Evolutionary conservation across 2,113 vertebrate genomes (phyloP), one percentile per base, ranked within the genome.

Genomic region (Dipodomys stephensi): DNA sequence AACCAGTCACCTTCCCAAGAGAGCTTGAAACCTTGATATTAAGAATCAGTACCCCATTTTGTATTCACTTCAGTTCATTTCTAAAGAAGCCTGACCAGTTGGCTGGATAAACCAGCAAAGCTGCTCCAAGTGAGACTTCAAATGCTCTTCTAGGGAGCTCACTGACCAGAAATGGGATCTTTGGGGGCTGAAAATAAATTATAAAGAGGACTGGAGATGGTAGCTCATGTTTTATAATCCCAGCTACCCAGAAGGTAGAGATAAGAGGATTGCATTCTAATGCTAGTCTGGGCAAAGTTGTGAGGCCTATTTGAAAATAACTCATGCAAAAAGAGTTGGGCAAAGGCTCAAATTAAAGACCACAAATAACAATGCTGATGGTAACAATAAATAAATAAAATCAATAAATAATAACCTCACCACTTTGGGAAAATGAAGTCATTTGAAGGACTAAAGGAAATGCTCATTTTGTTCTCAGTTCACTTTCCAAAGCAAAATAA

Each of bases 141-240:
- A 80, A 19, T 83, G 20, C 27, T 72, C 7, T 53, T 73, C 23
- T 62, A 92, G 44, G 4, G 7, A 64, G 65, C 0, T 32, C 7
- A 25, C 27, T 60, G 30, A 30, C 27, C 83, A 23, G 67, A 76
- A 92, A 64, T 6, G 19, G 62, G 39, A 1, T 82, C 57, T 44
- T n/a, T 86, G 71, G 20, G 25, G 20, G 25, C 72, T 86, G 57
- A 90, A 88, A 93, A 94, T 46, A 79, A 62, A 80, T 91, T 86
- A 57, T 87, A 62, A 67, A 89, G 23, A 64, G 23, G 62, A 25
- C 62, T 25, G 19, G 62, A 64, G 5, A 25, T 64, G 62, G 23
- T 64, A 22, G 62, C 62, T 23, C 62, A 64, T 64, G 23, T 22
- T 39, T 25, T 64, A 25, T 64, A 64, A 64, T 25, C 22, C 23